Conservation (phyloP, 2,797 vertebrate genomes). For the Acanthiza pusilla region DNA sequence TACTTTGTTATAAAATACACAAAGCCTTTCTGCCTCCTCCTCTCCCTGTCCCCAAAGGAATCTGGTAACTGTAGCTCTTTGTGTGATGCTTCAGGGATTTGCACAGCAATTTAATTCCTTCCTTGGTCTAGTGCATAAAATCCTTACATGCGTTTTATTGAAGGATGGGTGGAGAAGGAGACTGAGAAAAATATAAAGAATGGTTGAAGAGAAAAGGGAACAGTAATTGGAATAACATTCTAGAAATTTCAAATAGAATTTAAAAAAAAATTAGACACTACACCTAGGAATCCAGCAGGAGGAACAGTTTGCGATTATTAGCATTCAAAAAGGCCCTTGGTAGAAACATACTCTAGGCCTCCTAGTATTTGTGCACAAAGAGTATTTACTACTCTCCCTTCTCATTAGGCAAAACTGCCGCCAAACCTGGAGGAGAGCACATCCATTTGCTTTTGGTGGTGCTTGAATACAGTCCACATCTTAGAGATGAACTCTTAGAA, state of each 20-base stretch:
- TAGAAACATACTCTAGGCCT: not conserved
- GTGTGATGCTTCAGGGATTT: not conserved
- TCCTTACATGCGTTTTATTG: not conserved
- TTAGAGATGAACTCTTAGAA: not conserved
- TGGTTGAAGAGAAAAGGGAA: not conserved
- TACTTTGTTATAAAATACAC: not conserved
- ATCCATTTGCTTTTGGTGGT: not conserved
- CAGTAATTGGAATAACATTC: not conserved
- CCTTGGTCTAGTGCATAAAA: not conserved
- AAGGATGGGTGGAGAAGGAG: not conserved
- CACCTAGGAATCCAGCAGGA: not conserved
- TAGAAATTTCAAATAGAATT: not conserved
- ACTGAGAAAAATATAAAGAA: not conserved
- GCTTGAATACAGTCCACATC: fast-evolving
- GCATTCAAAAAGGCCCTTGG: not conserved
- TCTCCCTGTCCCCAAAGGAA: not conserved
- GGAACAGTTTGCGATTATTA: not conserved
- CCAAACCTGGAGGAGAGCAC: not conserved
- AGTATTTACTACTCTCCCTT: not conserved
- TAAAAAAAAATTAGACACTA: not conserved
- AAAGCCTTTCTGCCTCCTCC: not conserved
- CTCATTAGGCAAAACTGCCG: not conserved
- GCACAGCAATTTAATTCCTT: not conserved
- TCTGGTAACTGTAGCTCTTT: not conserved
- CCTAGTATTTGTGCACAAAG: not conserved